Percentiles rank a stretch among this genome's conserved stretches.
Evolutionary conservation across 2,888 invertebrate genomes (phyloP).

Genomic region (Scaptomyza reducta): DNA sequence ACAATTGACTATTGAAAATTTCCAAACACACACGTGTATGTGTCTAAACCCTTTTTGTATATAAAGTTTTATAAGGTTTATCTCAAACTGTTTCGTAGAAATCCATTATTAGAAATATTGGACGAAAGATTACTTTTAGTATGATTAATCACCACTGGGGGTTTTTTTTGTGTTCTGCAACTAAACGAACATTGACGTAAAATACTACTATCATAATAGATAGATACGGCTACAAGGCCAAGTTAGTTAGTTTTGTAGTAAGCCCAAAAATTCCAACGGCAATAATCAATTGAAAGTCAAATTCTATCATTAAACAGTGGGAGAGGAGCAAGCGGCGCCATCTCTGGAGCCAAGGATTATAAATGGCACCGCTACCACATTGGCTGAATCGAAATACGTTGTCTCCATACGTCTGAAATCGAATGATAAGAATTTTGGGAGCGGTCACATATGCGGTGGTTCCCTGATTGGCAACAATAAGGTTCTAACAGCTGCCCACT

Average conservation of each 20-base stretch:
- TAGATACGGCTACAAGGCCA: slow-evolving; percentile 50
- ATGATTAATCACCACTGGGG: not conserved
- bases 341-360: slow-evolving; percentile 70
- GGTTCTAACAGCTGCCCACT: slow-evolving; percentile 82
- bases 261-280: too few relatives aligned
- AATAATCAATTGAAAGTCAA: too few relatives aligned
- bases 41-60: not conserved
- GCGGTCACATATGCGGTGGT: slow-evolving; percentile 82
- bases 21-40: not conserved
- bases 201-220: slow-evolving; percentile 33
- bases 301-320: slow-evolving; percentile 8
- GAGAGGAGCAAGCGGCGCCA: not conserved
- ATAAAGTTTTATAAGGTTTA: too few relatives aligned
- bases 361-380: slow-evolving; percentile 72
- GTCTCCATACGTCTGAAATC: slow-evolving; percentile 80
- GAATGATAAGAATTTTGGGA: slow-evolving; percentile 75
- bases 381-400: slow-evolving; percentile 68
- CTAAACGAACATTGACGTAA: slow-evolving; percentile 56
- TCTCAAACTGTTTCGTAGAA: not conserved
- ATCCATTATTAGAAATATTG: not conserved
- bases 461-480: slow-evolving; percentile 77
- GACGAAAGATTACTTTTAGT: too few relatives aligned
- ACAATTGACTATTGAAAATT: not conserved
- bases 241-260: not conserved
- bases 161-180: slow-evolving; percentile 2